Percentiles rank a stretch among this genome's conserved stretches.
phyloP scores from a whole-genome alignment of 2,113 vertebrate species.

The Caloenas nicobarica region DNA sequence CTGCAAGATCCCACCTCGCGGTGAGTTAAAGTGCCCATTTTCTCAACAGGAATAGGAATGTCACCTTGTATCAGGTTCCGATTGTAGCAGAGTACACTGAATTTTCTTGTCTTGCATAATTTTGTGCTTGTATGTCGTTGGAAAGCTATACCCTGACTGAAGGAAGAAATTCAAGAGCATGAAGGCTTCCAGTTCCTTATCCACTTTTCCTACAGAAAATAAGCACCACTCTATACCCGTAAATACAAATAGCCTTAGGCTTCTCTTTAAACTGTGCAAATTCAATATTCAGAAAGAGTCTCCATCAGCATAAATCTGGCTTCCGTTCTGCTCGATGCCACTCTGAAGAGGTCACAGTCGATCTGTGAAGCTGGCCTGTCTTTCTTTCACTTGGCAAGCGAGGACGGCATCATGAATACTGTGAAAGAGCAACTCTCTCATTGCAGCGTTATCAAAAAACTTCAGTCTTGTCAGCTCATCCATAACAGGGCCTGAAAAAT shows the following conservation, averaged over 20 bases:
- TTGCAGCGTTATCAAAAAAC: slow-evolving; percentile 82
- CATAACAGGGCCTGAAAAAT: slow-evolving; percentile 80
- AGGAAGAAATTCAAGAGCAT: not conserved
- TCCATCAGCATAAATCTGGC: not conserved
- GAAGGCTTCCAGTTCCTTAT: slow-evolving; percentile 28
- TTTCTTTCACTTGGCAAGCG: slow-evolving; percentile 68
- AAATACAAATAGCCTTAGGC: not conserved
- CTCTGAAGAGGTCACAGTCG: not conserved
- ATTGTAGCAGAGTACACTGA: not conserved
- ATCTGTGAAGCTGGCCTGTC: not conserved
- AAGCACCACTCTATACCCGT: slow-evolving; percentile 15
- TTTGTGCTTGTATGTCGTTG: not conserved
- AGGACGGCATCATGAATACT: slow-evolving; percentile 90
- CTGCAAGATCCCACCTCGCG: not conserved
- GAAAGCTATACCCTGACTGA: not conserved
- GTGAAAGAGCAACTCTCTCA: slow-evolving; percentile 82
- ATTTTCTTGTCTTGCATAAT: not conserved
- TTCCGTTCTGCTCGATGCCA: not conserved
- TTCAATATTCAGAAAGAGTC: not conserved
- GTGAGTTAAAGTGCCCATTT: slow-evolving; percentile 45
- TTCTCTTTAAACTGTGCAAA: slow-evolving; percentile 54
- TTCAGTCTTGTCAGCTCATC: slow-evolving; percentile 80
- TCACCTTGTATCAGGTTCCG: not conserved
- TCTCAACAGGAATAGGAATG: slow-evolving; percentile 14
- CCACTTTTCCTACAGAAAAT: not conserved